Conservation (phyloP, 2,113 vertebrate species). For the Lophura nycthemera region DNA sequence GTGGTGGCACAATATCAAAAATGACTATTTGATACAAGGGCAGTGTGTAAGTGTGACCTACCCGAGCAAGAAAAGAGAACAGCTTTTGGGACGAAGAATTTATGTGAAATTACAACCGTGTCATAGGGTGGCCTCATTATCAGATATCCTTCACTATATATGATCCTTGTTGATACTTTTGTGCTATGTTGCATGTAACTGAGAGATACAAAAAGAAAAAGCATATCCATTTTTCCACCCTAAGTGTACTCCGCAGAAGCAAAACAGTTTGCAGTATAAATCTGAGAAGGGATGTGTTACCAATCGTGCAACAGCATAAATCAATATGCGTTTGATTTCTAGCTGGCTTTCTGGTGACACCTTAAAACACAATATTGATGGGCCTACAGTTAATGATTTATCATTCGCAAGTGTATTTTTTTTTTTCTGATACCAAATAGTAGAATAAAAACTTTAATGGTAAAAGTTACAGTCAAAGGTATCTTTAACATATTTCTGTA, state of each 20-base stretch:
- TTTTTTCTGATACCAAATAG: conserved; percentile 19
- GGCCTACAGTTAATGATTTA: conserved; percentile 18
- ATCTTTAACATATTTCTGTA: background rate
- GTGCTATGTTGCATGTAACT: background rate
- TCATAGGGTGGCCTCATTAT: background rate
- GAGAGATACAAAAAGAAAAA: background rate
- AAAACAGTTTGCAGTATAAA: background rate
- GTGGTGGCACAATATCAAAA: background rate
- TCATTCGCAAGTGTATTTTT: background rate
- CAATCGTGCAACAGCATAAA: background rate
- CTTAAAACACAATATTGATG: background rate
- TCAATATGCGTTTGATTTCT: background rate
- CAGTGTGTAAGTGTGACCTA: background rate
- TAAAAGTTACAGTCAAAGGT: background rate
- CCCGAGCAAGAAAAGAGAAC: background rate
- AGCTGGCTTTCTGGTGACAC: background rate
- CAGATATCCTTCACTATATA: background rate
- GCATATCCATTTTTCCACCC: fast-evolving
- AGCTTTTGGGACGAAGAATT: background rate
- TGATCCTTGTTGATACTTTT: background rate
- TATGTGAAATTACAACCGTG: background rate
- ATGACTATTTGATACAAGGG: background rate
- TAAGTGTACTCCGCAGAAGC: background rate
- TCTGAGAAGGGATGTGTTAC: background rate
- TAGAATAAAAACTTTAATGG: background rate